A percentile compares a stretch with the other conserved stretches of the same genome.
phyloP scores from a whole-genome alignment of 2,888 invertebrate species.

The Agrochola circellaris region DNA sequence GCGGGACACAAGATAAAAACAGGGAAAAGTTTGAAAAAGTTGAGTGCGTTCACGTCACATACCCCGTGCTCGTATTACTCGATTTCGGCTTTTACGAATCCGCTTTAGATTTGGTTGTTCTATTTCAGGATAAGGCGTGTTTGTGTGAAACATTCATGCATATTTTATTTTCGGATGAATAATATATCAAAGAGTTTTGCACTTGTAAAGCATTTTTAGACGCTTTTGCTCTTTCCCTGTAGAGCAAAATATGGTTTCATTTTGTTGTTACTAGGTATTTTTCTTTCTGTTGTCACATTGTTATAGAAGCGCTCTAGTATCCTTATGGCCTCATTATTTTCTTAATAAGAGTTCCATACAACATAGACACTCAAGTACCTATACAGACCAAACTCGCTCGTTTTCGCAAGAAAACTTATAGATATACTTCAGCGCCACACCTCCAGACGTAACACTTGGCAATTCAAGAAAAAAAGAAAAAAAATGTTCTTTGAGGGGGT shows the following conservation, averaged over 20 bases:
- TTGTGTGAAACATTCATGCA: constrained; percentile 34
- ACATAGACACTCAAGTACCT: constrained; percentile 2
- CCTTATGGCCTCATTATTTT: constrained; percentile 23
- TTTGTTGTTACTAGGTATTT: background rate
- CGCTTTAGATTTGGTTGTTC: constrained; percentile 44
- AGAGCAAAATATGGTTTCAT: constrained; percentile 9
- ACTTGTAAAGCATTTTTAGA: constrained; percentile 26
- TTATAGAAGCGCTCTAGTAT: background rate
- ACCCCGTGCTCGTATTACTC: constrained; percentile 29
- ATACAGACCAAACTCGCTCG: constrained; percentile 26
- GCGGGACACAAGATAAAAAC: constrained; percentile 55
- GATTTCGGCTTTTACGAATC: constrained; percentile 51
- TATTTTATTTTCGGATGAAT: constrained; percentile 44
- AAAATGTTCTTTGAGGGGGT: constrained; percentile 57
- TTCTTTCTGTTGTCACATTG: background rate
- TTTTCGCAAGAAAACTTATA: constrained; percentile 47
- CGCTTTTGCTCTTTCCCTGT: background rate
- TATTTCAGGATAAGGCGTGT: constrained; percentile 27
- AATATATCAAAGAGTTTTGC: constrained; percentile 48
- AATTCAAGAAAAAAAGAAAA: constrained; percentile 49
- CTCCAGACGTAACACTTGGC: constrained; percentile 40
- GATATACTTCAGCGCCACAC: constrained; percentile 36
- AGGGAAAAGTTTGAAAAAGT: constrained; percentile 60
- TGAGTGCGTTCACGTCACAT: constrained; percentile 38
- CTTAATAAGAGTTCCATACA: background rate